phyloP scores from a whole-genome alignment of 2,797 vertebrate genomes.

The Eospalax fontanierii region DNA sequence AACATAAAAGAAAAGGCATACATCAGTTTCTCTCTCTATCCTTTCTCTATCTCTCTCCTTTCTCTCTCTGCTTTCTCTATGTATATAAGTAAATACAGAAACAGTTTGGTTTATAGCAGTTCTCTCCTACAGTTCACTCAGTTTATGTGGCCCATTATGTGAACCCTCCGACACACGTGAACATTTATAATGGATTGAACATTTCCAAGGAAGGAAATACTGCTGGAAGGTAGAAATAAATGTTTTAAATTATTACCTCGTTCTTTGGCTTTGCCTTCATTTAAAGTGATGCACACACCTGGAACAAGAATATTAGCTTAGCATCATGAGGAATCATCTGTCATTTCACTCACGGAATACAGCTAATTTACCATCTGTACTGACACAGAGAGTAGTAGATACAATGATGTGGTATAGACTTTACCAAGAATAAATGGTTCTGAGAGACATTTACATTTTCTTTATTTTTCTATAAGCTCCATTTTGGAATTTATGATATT shows the following conservation, averaged over 20 bases:
- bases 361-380: not conserved
- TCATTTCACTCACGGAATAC: not conserved
- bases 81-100: not conserved
- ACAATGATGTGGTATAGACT: not conserved
- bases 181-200: not conserved
- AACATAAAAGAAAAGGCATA: not conserved
- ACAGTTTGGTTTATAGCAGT: not conserved
- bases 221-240: not conserved
- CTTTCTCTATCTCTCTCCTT: no score
- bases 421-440: not conserved
- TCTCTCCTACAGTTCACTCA: not conserved
- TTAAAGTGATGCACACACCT: constrained; percentile 15
- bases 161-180: not conserved
- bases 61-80: not conserved
- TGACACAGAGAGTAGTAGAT: not conserved
- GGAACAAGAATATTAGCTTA: constrained; percentile 38
- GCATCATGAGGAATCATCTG: not conserved
- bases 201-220: not conserved
- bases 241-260: not conserved
- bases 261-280: constrained; percentile 40
- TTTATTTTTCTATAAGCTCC: constrained; percentile 3
- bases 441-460: not conserved
- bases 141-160: not conserved
- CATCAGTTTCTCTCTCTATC: not conserved
- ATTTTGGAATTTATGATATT: not conserved